These are phyloP conservation scores for Chrysina gloriosa DNA, from an alignment of 2,888 invertebrate species.

Conservation along the genomic window DNA sequence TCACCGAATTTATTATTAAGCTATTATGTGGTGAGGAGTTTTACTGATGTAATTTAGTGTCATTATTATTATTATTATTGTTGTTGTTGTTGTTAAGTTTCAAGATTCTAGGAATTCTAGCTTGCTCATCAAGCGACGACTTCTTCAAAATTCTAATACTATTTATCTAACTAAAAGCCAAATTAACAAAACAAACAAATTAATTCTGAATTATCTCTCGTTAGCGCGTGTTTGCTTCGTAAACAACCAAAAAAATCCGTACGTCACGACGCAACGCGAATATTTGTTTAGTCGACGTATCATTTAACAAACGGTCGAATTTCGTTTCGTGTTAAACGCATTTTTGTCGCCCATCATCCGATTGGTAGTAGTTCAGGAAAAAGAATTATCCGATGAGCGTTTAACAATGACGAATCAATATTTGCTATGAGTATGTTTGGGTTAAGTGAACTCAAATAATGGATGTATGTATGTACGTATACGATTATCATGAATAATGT, in stretches of 20 bases:
- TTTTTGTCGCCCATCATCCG: not conserved
- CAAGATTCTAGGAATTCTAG: too few relatives aligned
- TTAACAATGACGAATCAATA: slow-evolving; percentile 6
- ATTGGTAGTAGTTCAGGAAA: not conserved
- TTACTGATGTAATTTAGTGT: too few relatives aligned
- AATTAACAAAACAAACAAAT: slow-evolving; percentile 33
- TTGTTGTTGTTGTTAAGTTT: too few relatives aligned
- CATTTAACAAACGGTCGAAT: not conserved
- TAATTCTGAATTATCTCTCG: not conserved
- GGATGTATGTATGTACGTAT: not conserved
- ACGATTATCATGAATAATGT: slow-evolving; percentile 8
- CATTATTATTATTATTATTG: too few relatives aligned
- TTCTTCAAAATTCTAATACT: too few relatives aligned
- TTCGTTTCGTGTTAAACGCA: not conserved
- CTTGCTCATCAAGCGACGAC: too few relatives aligned
- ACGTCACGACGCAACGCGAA: not conserved
- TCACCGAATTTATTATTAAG: too few relatives aligned
- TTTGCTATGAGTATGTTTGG: not conserved
- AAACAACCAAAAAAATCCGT: not conserved
- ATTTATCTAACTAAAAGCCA: not conserved
- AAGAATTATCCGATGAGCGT: not conserved
- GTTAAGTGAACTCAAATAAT: slow-evolving; percentile 15
- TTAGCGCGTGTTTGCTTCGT: not conserved
- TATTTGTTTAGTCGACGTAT: too few relatives aligned
- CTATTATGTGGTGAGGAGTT: too few relatives aligned